Percentiles rank a stretch among this genome's conserved stretches.
Evolutionary conservation across 2,797 vertebrate species (phyloP).

Genomic region (Poeciliopsis infans): DNA sequence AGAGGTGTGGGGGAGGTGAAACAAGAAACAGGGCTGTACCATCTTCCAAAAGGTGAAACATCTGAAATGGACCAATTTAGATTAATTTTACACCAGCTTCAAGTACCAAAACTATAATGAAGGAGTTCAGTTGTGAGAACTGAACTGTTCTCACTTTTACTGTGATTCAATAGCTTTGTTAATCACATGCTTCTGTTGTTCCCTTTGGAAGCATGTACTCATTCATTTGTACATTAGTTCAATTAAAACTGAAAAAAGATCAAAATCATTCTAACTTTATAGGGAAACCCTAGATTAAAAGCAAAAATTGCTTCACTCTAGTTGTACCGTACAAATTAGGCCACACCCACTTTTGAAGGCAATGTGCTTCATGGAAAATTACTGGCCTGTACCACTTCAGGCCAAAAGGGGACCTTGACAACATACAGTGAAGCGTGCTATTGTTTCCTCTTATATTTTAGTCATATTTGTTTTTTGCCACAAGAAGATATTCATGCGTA

Average conservation of each 20-base stretch:
- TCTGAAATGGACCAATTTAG: background rate
- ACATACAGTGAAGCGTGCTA: conserved; percentile 15
- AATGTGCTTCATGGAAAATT: conserved; percentile 76
- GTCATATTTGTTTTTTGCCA: background rate
- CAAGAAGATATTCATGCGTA: background rate
- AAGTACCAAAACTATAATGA: conserved; percentile 4
- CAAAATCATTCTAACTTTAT: background rate
- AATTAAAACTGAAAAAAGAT: conserved; percentile 9
- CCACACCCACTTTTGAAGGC: conserved; percentile 71
- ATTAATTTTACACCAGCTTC: background rate
- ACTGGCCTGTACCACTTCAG: conserved; percentile 75
- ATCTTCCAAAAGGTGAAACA: conserved; percentile 30
- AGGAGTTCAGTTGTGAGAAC: conserved; percentile 3
- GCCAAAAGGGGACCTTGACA: conserved; percentile 34
- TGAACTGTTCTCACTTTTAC: conserved; percentile 6
- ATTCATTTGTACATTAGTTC: conserved; percentile 11
- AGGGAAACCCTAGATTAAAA: conserved; percentile 13
- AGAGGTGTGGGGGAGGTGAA: conserved; percentile 64
- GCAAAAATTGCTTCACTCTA: conserved; percentile 29
- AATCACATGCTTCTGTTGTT: conserved; percentile 1
- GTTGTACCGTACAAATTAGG: conserved; percentile 54
- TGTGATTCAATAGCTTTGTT: conserved; percentile 6
- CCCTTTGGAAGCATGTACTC: background rate
- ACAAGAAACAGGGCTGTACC: conserved; percentile 46
- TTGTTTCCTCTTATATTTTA: conserved; percentile 7